Evolutionary conservation across 2,888 invertebrate species (phyloP).

Genomic region (Drosophila siamana): DNA sequence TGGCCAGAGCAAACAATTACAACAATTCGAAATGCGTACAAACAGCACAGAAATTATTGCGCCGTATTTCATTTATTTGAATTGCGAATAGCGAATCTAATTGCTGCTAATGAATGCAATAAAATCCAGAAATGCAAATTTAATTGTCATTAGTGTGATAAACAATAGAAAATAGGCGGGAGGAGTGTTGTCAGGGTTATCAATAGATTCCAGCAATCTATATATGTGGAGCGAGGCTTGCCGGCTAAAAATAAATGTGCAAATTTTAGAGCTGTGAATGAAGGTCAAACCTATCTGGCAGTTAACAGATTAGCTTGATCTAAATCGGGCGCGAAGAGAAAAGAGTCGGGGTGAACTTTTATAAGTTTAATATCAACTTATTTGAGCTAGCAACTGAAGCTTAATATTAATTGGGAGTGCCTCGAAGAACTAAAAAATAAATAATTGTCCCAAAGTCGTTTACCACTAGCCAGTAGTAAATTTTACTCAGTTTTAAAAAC

Average conservation of each 20-base stretch:
- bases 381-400: conserved; percentile 20
- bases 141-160: conserved; percentile 57
- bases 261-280: conserved; percentile 7
- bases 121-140: conserved; percentile 54
- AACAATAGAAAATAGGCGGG: conserved; percentile 27
- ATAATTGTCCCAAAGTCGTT: background rate
- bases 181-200: conserved; percentile 17
- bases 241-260: conserved; percentile 20
- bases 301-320: background rate
- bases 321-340: background rate
- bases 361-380: conserved; percentile 3
- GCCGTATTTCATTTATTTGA: conserved; percentile 45
- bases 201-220: conserved; percentile 20
- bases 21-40: conserved; percentile 35
- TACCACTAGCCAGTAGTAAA: too few species aligned
- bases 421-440: conserved; percentile 15
- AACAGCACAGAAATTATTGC: conserved; percentile 36
- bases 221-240: background rate
- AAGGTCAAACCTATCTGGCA: background rate
- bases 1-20: conserved; percentile 23
- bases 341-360: too few species aligned
- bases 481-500: conserved; percentile 12
- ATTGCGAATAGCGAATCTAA: conserved; percentile 39
- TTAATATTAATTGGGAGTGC: conserved; percentile 37
- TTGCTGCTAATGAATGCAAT: conserved; percentile 58